Base-by-base conservation (phyloP, 2,888 invertebrate genomes). In the Cerastoderma edule region DNA sequence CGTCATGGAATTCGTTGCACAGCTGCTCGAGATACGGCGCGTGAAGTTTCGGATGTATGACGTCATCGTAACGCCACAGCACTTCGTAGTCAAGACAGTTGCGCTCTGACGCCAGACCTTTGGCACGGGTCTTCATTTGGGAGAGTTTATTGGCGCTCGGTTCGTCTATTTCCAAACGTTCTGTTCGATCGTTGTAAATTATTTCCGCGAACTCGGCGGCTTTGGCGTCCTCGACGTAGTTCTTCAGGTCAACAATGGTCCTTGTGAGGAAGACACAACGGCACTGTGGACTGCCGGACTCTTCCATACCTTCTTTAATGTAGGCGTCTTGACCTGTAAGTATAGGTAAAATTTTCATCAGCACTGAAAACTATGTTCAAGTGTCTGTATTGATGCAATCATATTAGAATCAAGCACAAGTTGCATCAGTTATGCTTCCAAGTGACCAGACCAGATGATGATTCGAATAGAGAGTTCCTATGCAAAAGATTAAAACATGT, bases 21-120 rank as follows among this genome's bases (percentile, higher is more conserved):
- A 92, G 77, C 28, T 88, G 83, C n/a, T 84, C 71, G 33, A 92
- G 73, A 69, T 92, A 92, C 10, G 87, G 85, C 8, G 86, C 83
- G 79, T 92, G 92, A 10, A 90, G 85, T 28, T 84, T 76, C 0
- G 87, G 87, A 54, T 87, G 80, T 56, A 92, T 89, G 70, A 91
- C 92, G 39, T 90, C 87, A 67, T 91, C 90, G 67, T 89, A 91
- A 39, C 89, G 83, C 92, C 92, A 92, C 54, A 92, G 75, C 0
- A 92, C 89, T 32, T 88, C 85, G 56, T 88, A 88, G n/a, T 81
- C 80, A 19, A 83, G 54, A 4, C 80, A 80, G 76, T 88, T 89
- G 16, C 76, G 75, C 13, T 78, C 71, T 2, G 87, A 73, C 24
- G 90, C 82, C 13, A 85, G 66, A 22, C 76, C 82, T 27, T 78